Conservation (phyloP, 2,797 vertebrate species). For the Gila robusta region DNA sequence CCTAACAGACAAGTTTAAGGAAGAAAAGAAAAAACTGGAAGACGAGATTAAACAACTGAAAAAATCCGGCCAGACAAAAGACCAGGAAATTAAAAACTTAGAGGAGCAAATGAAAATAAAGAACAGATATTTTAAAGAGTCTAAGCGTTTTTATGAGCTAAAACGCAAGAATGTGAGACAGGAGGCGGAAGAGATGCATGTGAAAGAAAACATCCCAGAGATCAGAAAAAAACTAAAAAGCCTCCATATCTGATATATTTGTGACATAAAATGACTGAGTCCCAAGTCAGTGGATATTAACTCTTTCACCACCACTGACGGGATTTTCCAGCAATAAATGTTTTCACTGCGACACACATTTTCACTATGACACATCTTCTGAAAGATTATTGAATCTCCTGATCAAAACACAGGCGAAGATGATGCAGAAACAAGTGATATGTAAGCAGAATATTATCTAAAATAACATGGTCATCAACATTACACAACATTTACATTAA, state of each 20-base stretch:
- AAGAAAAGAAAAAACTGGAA: conserved; percentile 5
- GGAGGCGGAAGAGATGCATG: background rate
- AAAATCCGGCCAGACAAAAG: background rate
- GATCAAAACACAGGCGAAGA: too few relatives aligned
- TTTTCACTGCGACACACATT: too few relatives aligned
- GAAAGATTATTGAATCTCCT: too few relatives aligned
- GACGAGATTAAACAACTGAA: background rate
- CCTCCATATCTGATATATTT: background rate
- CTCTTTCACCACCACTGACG: too few relatives aligned
- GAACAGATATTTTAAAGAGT: background rate
- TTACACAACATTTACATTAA: too few relatives aligned
- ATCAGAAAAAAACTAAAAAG: background rate
- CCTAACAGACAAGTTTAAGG: conserved; percentile 17
- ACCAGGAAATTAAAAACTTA: background rate
- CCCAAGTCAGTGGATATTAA: too few relatives aligned
- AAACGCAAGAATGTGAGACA: background rate
- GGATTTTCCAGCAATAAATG: too few relatives aligned
- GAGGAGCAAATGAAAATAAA: background rate
- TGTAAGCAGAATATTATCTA: too few relatives aligned
- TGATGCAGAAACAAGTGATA: too few relatives aligned
- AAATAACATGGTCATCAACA: too few relatives aligned
- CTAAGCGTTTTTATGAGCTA: background rate
- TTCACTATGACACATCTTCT: too few relatives aligned
- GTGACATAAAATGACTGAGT: too few relatives aligned
- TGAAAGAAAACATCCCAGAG: background rate